Evolutionary conservation across 2,797 vertebrate genomes (phyloP).

Genomic region (Rhodeus uyekii): DNA sequence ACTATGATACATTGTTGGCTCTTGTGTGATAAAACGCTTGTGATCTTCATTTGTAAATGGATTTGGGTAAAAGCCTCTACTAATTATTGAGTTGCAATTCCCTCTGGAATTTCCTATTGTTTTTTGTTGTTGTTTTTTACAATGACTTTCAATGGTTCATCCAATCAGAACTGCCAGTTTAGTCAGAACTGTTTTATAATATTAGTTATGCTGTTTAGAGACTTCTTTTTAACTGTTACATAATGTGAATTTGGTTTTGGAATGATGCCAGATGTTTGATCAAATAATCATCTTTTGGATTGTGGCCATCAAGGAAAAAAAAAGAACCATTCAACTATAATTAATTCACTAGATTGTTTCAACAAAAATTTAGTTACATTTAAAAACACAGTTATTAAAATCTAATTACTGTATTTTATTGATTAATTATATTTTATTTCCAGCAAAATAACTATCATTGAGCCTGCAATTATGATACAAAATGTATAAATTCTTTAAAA

Average conservation of each 20-base stretch:
- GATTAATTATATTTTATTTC: too few species aligned
- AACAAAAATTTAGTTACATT: too few species aligned
- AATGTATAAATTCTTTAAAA: neutral
- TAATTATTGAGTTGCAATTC: neutral
- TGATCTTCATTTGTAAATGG: neutral
- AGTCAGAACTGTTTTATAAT: neutral
- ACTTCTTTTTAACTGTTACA: slow-evolving; percentile 8
- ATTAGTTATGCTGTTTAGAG: neutral
- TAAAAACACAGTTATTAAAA: neutral
- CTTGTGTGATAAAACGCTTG: neutral
- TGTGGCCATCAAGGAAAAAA: neutral
- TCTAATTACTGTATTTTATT: neutral
- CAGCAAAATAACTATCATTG: neutral
- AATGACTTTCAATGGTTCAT: neutral
- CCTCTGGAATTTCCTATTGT: neutral
- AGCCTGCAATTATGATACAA: neutral
- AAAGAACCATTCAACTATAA: neutral
- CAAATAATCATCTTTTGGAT: neutral
- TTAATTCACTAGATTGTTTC: neutral
- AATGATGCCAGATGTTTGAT: neutral
- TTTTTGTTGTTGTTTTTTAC: neutral
- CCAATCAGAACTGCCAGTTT: neutral
- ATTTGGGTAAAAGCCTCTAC: neutral
- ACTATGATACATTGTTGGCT: neutral
- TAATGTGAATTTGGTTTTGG: neutral